Conservation (phyloP, 1,140 invertebrate genomes). For the Panagrolaimus sp. region DNA sequence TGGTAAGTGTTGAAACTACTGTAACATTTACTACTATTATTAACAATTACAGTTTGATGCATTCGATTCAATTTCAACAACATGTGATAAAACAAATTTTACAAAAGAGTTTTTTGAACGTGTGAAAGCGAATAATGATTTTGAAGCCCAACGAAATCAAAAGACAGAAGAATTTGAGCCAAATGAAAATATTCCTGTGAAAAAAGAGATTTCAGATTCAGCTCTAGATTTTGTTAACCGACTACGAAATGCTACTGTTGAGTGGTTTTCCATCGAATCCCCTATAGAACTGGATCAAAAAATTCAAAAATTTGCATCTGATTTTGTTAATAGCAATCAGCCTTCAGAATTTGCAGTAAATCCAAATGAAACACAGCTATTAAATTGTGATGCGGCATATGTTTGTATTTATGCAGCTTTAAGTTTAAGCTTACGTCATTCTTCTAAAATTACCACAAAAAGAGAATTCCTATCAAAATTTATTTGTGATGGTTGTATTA, state of each 20-base stretch:
- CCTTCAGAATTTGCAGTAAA: background rate
- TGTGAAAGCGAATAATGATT: background rate
- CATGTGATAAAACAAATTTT: background rate
- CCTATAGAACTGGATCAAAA: background rate
- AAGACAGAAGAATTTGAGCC: no score
- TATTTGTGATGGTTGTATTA: background rate
- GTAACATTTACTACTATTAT: background rate
- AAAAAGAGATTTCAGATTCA: background rate
- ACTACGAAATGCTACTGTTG: background rate
- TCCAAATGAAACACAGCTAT: background rate
- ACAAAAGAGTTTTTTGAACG: background rate
- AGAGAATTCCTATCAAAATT: background rate
- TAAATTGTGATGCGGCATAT: background rate
- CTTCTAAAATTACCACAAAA: background rate
- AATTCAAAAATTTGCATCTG: background rate
- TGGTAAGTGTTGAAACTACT: background rate
- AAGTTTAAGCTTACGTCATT: background rate
- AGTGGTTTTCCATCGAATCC: background rate
- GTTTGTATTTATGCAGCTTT: background rate
- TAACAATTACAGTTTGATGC: background rate
- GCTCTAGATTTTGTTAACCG: background rate
- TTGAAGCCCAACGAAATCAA: no score
- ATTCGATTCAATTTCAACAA: background rate
- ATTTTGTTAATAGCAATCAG: background rate
- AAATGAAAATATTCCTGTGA: no score